These are phyloP conservation scores for Agrilus biguttatus DNA, from an alignment of 2,888 invertebrate species.

Conservation along the genomic window DNA sequence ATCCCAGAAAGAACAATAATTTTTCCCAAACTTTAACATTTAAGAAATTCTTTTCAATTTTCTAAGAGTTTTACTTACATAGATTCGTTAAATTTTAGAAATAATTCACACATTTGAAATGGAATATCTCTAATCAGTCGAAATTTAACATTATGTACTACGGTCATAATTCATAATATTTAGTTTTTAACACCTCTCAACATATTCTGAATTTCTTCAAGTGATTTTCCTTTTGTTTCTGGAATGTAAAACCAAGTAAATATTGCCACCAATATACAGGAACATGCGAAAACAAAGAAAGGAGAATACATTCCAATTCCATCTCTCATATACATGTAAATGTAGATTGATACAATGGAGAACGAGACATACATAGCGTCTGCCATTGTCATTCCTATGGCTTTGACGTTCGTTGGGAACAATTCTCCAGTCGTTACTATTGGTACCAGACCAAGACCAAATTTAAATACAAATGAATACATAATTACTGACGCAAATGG, in stretches of 20 bases:
- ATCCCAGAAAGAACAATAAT: no score
- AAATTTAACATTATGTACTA: no score
- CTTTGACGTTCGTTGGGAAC: not conserved
- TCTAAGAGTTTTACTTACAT: no score
- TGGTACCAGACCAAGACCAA: constrained; percentile 1
- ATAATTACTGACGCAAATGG: not conserved
- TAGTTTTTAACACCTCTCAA: not conserved
- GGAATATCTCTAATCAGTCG: no score
- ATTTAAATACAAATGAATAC: not conserved
- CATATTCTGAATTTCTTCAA: constrained; percentile 4
- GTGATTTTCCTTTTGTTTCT: constrained; percentile 3
- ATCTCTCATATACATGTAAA: not conserved
- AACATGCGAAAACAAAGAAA: constrained; percentile 1
- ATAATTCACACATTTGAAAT: no score
- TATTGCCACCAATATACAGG: not conserved
- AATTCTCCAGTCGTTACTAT: constrained; percentile 1
- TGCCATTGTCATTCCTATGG: constrained; percentile 1
- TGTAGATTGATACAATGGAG: not conserved
- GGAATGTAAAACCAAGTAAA: constrained; percentile 2
- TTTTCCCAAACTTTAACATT: no score
- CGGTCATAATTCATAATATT: no score
- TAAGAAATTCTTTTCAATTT: no score
- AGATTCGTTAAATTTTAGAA: no score
- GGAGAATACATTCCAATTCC: not conserved
- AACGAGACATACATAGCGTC: not conserved